phyloP scores from a whole-genome alignment of 1,140 invertebrate species.

The Homalodisca vitripennis region DNA sequence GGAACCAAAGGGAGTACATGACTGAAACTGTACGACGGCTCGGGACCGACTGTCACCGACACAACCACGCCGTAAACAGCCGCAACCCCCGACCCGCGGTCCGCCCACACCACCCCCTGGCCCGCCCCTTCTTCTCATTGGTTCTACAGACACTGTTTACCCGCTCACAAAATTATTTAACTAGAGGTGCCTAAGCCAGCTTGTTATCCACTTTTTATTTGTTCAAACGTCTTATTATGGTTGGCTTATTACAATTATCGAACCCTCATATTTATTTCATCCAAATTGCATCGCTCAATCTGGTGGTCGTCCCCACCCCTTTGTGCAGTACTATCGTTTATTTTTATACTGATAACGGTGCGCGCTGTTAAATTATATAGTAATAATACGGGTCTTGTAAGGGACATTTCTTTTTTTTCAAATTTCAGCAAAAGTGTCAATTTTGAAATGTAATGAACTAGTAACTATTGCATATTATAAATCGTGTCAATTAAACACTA shows the following conservation, averaged over 20 bases:
- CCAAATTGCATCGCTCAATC: too few species aligned
- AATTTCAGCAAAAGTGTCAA: too few species aligned
- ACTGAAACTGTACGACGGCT: not conserved
- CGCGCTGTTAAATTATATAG: too few species aligned
- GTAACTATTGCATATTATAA: too few species aligned
- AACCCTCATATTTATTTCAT: not conserved
- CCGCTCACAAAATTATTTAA: slow-evolving; percentile 1
- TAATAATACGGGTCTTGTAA: too few species aligned
- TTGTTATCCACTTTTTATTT: not conserved
- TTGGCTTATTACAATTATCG: not conserved
- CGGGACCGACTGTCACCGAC: not conserved
- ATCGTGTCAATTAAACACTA: too few species aligned
- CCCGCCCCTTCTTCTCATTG: slow-evolving; percentile 31
- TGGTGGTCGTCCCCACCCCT: too few species aligned
- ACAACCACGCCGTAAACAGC: not conserved
- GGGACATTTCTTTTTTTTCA: too few species aligned
- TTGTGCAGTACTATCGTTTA: too few species aligned
- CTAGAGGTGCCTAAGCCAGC: not conserved
- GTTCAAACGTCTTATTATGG: not conserved
- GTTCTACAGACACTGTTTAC: not conserved
- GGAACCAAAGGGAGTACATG: slow-evolving; percentile 65
- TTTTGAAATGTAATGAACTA: too few species aligned
- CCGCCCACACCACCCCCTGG: not conserved
- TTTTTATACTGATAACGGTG: too few species aligned
- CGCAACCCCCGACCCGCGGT: not conserved